Evolutionary conservation across 2,797 vertebrate genomes (phyloP).

Genomic region (Chaetodon trifasciatus): DNA sequence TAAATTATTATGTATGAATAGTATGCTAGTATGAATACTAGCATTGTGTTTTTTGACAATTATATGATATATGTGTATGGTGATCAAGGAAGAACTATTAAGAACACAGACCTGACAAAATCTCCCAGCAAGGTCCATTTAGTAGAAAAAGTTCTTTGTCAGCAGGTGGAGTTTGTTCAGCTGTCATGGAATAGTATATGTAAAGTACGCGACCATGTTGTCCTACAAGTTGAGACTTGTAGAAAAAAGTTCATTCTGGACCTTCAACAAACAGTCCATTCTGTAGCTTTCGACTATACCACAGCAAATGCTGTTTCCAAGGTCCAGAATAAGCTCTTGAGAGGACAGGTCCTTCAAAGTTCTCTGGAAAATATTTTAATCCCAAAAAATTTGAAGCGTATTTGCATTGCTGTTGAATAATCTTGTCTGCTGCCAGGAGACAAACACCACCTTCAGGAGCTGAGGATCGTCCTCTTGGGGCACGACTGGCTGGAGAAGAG

Average conservation of each 20-base stretch:
- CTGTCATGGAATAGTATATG: too few relatives aligned
- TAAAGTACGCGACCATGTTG: background rate
- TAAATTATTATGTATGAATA: too few relatives aligned
- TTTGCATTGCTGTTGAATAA: background rate
- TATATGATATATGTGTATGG: background rate
- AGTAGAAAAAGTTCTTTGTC: background rate
- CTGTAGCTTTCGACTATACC: background rate
- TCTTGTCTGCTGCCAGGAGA: conserved; percentile 29
- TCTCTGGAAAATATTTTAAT: background rate
- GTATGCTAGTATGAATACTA: background rate
- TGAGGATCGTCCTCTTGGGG: conserved; percentile 65
- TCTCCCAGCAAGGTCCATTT: background rate
- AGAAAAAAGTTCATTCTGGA: background rate
- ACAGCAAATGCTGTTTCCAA: background rate
- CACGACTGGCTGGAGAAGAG: conserved; percentile 67
- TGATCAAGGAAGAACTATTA: background rate
- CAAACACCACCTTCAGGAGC: conserved; percentile 26
- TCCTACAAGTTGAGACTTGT: background rate
- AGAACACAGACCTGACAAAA: background rate
- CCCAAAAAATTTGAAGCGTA: background rate
- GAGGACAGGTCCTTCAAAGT: background rate
- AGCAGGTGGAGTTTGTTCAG: background rate
- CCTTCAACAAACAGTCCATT: background rate
- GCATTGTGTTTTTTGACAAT: background rate
- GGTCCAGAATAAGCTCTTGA: background rate